Conservation (phyloP, 2,113 vertebrate genomes). For the Cryptoleucopteryx plumbea region DNA sequence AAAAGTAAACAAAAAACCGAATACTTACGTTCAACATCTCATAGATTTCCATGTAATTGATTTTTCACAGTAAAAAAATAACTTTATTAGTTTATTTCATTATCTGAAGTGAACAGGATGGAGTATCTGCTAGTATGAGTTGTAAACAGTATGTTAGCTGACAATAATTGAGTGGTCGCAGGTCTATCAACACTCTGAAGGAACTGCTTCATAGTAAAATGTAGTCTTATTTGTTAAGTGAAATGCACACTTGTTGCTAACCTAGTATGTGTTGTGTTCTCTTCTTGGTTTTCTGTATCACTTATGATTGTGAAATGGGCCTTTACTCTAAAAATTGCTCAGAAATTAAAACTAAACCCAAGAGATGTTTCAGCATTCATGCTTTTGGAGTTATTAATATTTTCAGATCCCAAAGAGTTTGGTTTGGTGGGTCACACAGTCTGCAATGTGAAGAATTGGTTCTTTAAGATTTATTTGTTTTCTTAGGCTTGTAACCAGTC, state of each 20-base stretch:
- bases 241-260: background rate
- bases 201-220: background rate
- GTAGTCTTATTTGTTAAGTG: background rate
- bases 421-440: background rate
- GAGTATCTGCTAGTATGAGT: background rate
- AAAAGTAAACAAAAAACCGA: background rate
- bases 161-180: background rate
- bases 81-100: background rate
- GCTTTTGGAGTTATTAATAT: background rate
- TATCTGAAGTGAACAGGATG: background rate
- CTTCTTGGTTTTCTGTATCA: background rate
- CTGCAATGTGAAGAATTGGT: background rate
- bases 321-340: background rate
- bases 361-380: accelerated
- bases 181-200: background rate
- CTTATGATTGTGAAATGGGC: background rate
- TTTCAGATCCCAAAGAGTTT: background rate
- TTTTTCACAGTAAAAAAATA: background rate
- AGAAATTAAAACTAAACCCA: background rate
- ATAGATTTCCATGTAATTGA: background rate
- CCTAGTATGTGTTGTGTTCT: background rate
- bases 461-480: background rate
- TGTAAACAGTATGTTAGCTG: background rate
- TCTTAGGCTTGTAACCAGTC: background rate
- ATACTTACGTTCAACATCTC: background rate